Evolutionary conservation across 2,113 vertebrate species (phyloP).

Genomic region (Zapus hudsonius): DNA sequence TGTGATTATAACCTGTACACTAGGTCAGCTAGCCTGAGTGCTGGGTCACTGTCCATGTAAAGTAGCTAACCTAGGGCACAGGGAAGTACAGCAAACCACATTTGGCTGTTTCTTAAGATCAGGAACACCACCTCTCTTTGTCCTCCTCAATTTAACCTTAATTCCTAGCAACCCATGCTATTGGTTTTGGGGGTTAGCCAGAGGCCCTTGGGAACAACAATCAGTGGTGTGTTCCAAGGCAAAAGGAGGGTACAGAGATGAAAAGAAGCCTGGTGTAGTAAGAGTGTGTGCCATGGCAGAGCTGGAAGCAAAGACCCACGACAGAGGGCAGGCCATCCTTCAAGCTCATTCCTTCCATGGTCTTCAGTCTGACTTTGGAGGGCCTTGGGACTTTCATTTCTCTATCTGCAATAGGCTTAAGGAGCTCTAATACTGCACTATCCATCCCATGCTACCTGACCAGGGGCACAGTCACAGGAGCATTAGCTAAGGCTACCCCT

Average conservation of each 20-base stretch:
- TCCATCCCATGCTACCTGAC: background rate
- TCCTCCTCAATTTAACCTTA: conserved; percentile 69
- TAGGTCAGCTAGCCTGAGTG: conserved; percentile 34
- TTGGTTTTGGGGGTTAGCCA: conserved; percentile 75
- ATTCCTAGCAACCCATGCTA: conserved; percentile 66
- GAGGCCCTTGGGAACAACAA: conserved; percentile 57
- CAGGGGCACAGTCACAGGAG: background rate
- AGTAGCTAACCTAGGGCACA: background rate
- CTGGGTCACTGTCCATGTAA: conserved; percentile 56
- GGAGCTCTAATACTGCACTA: background rate
- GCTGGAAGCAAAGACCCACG: accelerated
- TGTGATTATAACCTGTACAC: background rate
- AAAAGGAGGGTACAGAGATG: background rate
- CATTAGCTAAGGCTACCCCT: background rate
- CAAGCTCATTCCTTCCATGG: background rate
- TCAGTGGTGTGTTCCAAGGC: conserved; percentile 34
- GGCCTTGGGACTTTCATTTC: background rate
- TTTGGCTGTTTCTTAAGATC: conserved; percentile 37
- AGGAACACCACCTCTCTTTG: conserved; percentile 51
- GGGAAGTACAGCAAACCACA: conserved; percentile 67
- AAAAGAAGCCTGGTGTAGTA: background rate
- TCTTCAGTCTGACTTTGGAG: background rate
- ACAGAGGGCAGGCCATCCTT: background rate
- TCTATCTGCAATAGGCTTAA: background rate
- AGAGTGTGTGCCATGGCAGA: accelerated